Base-by-base conservation (phyloP, 2,797 vertebrate species). In the Paramormyrops hopkinsi region DNA sequence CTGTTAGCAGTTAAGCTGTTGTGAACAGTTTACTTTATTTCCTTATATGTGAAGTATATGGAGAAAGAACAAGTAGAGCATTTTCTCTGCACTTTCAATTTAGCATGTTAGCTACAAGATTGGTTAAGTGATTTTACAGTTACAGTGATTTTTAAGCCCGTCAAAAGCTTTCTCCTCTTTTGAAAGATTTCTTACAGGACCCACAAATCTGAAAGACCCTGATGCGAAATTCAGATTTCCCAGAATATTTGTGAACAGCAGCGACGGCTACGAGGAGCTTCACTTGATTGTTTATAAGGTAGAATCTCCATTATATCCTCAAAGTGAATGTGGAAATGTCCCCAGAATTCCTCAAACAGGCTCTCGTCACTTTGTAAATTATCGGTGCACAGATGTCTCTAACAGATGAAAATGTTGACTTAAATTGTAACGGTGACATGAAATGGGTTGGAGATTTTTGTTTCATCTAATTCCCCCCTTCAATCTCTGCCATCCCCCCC, bases 211-310 rank as follows among this genome's bases (percentile, higher is more conserved):
- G 12, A 99, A 98, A 92, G 98, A 99, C 93, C 97, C 98, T 0
- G 98, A 99, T 92, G 96, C 97, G 92, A 99, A 98, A 94, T 97
- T 98, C 93, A 94, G 98, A 91, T 99, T 99, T 92, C 99, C 99
- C 2, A 97, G 96, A 96, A 99, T 99, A 94, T 99, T 98, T 94
- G 97, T 99, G 84, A 97, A 97, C 89, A 96, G 97, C 56, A 97
- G 97, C 17, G 96, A 97, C 4, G 95, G 95, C 90, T 97, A 97
- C 0, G 98, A 99, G 94, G 98, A 99, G 91, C 97, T 99, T 91
- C 98, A 99, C 92, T 95, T 99, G 92, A 98, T 99, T 50, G 99
- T 99, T 90, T 99, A 99, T 94, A 99, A 99, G 97, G 98, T 99
- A 94, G 91, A 85, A 41, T 7, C 51, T 50, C n/a, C 8, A 73